Base-by-base conservation (phyloP, 2,888 invertebrate genomes). In the Temnothorax rugatulus region DNA sequence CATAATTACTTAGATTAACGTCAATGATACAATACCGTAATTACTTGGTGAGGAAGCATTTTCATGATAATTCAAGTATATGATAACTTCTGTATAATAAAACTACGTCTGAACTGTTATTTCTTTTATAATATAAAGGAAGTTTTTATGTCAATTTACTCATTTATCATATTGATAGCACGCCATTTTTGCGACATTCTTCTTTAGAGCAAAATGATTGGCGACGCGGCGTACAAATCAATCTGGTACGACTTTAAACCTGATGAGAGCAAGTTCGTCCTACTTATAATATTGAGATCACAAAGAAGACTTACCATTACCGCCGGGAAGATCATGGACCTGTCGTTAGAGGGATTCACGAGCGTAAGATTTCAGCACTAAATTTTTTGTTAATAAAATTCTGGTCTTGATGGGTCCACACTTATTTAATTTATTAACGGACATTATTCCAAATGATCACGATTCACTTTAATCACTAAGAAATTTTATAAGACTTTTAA, bases 241-340 rank as follows among this genome's bases (percentile, higher is more conserved):
- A 57, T 79, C 7, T 91, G 91, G 89, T 91, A 91, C 50, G 76
- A 91, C 11, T 75, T 84, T 29, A 50, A 64, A 1, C 82, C 84
- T 2, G 81, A 47, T 7, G 79, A 90, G 34, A 85, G 69, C 11
- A 87, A 84, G 64, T 68, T 83, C 29, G 15, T 90, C 5, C 52
- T 88, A 38, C 29, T 84, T 38, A 68, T 90, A 25, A 85, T 89
- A 47, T 63, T 89, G 38, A 86, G 83, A 61, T 87, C 90, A 50
- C 89, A 90, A 69, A 88, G 63, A 34, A 82, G 84, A 8, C 63
- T 89, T 2, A 81, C 84, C 3, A 79, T 89, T 21, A 88, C 90
- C 0, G 84, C 74, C 9, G 90, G 90, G 34, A 90, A 88, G 59
- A 86, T 90, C 8, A 73, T 83, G 54, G 84, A 71, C 0, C 59